phyloP scores from a whole-genome alignment of 2,797 vertebrate species.

The Mallotus villosus region DNA sequence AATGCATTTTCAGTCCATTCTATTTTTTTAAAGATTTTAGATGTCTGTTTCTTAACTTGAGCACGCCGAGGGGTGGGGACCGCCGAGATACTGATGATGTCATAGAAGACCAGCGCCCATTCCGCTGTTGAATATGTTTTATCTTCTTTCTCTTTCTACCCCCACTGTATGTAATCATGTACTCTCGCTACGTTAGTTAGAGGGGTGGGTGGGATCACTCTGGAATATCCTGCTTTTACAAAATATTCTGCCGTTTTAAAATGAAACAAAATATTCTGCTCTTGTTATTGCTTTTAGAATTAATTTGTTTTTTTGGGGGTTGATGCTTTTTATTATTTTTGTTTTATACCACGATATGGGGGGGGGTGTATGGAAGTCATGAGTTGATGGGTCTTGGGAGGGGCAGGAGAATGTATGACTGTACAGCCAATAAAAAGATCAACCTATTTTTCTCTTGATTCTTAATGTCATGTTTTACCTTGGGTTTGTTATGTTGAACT shows the following conservation, averaged over 20 bases:
- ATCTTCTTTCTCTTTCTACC: conserved; percentile 35
- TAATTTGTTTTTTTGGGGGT: conserved; percentile 43
- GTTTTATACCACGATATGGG: conserved; percentile 82
- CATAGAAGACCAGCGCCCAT: conserved; percentile 13
- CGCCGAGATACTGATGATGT: conserved; percentile 27
- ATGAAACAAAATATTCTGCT: conserved; percentile 32
- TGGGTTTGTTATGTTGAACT: not conserved
- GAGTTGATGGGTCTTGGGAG: conserved; percentile 65
- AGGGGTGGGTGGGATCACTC: not conserved
- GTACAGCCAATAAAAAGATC: conserved; percentile 86
- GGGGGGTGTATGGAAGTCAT: conserved; percentile 62
- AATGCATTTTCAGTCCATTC: conserved; percentile 52
- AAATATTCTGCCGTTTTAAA: not conserved
- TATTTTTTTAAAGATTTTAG: conserved; percentile 68
- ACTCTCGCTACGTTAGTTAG: conserved; percentile 2
- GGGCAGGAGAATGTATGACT: conserved; percentile 89
- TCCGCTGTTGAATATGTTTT: conserved; percentile 37
- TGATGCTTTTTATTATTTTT: conserved; percentile 70
- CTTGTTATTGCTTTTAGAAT: conserved; percentile 27
- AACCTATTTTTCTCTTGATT: conserved; percentile 37
- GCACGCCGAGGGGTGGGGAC: too few relatives aligned
- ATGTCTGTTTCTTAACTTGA: conserved; percentile 33
- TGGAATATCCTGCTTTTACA: conserved; percentile 10
- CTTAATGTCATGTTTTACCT: not conserved
- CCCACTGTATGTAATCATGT: not conserved